These are phyloP conservation scores for Pogonognathellus flavescens DNA, from an alignment of 1,140 invertebrate species.

Conservation along the genomic window DNA sequence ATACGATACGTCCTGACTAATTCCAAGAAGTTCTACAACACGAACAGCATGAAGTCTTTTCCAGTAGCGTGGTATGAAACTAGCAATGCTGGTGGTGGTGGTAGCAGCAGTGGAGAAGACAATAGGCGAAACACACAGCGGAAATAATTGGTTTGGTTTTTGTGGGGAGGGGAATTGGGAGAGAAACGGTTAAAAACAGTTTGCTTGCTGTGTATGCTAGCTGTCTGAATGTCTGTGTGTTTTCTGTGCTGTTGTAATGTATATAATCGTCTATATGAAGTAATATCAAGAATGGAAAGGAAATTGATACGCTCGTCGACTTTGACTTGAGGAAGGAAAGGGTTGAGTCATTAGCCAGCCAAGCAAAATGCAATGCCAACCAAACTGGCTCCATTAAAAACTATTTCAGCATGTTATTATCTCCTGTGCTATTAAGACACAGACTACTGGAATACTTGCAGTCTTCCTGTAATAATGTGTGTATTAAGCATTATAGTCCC, in stretches of 20 bases:
- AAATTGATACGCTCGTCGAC: slow-evolving; percentile 22
- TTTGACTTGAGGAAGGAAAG: slow-evolving; percentile 4
- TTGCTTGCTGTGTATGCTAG: neutral
- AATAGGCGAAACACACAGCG: slow-evolving; percentile 12
- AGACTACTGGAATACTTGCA: no score
- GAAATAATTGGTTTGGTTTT: slow-evolving; percentile 43
- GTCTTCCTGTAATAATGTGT: no score
- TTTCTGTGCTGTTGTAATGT: no score
- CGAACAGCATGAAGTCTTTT: no score
- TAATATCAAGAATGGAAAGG: neutral
- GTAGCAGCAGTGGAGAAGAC: slow-evolving; percentile 5
- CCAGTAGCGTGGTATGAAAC: no score
- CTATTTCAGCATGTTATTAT: no score
- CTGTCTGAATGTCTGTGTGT: no score
- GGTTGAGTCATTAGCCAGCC: neutral
- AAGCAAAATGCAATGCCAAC: neutral
- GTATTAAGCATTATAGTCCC: no score
- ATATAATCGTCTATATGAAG: neutral
- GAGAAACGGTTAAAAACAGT: neutral
- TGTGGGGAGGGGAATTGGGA: slow-evolving; percentile 7
- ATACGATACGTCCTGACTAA: no score
- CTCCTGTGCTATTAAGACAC: no score
- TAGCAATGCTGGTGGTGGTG: neutral
- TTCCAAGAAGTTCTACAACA: no score
- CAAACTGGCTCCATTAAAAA: neutral